These are phyloP conservation scores for Cephalotes varians DNA, from an alignment of 2,888 invertebrate genomes.

Conservation along the genomic window DNA sequence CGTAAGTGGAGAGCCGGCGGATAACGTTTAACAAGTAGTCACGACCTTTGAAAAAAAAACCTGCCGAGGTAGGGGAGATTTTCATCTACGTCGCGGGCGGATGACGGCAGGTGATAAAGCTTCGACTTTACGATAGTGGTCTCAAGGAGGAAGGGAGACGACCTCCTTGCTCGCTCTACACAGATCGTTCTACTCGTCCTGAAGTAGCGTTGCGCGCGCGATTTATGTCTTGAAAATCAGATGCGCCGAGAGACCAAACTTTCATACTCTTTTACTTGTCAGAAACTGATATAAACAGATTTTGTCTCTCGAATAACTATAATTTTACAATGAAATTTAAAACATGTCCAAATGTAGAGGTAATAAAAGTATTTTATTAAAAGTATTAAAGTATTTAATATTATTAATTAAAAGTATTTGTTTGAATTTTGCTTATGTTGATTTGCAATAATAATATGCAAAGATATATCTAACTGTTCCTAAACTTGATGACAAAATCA, in stretches of 20 bases:
- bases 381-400: no score
- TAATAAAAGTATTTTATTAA: not conserved
- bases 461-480: not conserved
- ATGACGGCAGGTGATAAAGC: slow-evolving; percentile 62
- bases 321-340: not conserved
- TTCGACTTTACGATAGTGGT: slow-evolving; percentile 65
- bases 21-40: slow-evolving; percentile 51
- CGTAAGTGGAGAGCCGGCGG: slow-evolving; percentile 42
- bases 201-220: slow-evolving; percentile 28
- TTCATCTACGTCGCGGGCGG: slow-evolving; percentile 59
- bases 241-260: slow-evolving; percentile 11
- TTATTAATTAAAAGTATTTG: not conserved
- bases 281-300: not conserved
- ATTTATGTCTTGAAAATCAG: slow-evolving; percentile 43
- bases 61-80: slow-evolving; percentile 62
- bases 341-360: not conserved
- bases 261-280: not conserved
- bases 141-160: slow-evolving; percentile 12
- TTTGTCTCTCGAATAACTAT: not conserved
- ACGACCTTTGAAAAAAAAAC: slow-evolving; percentile 45
- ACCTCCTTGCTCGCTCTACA: slow-evolving; percentile 16
- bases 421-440: not conserved
- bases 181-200: slow-evolving; percentile 38
- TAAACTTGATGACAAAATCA: not conserved
- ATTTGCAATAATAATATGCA: not conserved